phyloP scores from a whole-genome alignment of 2,888 invertebrate species.

The Cryptocheilus praepositus region DNA sequence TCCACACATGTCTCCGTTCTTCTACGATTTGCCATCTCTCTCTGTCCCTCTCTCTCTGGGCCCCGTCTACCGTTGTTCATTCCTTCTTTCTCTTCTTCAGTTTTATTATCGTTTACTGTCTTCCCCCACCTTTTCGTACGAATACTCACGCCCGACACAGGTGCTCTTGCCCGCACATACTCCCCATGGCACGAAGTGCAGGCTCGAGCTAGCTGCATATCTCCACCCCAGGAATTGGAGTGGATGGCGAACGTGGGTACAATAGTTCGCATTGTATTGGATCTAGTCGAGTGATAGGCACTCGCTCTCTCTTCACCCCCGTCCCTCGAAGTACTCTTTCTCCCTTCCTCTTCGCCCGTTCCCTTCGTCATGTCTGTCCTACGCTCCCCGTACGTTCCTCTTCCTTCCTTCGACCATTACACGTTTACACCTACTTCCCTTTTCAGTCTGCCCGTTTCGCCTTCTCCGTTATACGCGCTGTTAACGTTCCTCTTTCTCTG shows the following conservation, averaged over 20 bases:
- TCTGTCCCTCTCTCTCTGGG: not conserved
- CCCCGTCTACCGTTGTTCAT: conserved; percentile 2
- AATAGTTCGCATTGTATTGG: conserved; percentile 61
- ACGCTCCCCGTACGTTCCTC: conserved; percentile 16
- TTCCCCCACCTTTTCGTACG: not conserved
- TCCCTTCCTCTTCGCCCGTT: conserved; percentile 23
- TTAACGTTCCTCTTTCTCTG: conserved; percentile 12
- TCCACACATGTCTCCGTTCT: too few species aligned
- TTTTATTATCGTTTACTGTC: not conserved
- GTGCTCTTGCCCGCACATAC: conserved; percentile 10
- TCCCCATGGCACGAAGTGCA: conserved; percentile 37
- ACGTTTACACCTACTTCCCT: too few species aligned
- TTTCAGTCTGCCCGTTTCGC: too few species aligned
- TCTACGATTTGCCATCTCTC: too few species aligned
- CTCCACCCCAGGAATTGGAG: conserved; percentile 57
- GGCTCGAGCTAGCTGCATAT: conserved; percentile 51
- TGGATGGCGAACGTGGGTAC: conserved; percentile 59
- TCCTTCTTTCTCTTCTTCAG: conserved; percentile 10
- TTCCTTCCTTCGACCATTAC: not conserved
- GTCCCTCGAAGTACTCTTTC: not conserved
- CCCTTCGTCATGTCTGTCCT: conserved; percentile 12
- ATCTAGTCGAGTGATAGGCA: conserved; percentile 55
- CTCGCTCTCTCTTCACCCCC: conserved; percentile 19
- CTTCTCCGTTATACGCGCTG: not conserved
- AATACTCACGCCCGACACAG: not conserved